A percentile compares a stretch with the other conserved stretches of the same genome.
Evolutionary conservation across 2,797 vertebrate species (phyloP).

Genomic region (Apogon hyalosoma): DNA sequence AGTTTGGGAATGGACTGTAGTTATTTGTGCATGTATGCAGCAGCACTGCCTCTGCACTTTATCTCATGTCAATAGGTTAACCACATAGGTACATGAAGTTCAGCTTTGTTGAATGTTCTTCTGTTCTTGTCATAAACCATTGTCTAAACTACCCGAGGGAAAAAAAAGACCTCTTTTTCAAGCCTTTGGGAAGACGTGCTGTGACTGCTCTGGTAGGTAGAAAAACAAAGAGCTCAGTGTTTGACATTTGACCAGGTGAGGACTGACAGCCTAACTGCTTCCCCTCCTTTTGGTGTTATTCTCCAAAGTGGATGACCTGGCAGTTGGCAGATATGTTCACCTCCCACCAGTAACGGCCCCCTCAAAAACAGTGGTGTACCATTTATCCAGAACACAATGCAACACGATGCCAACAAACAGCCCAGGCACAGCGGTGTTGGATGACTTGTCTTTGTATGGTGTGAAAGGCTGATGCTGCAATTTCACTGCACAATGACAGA

Average conservation of each 20-base stretch:
- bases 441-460: slow-evolving; percentile 74
- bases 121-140: slow-evolving; percentile 19
- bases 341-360: slow-evolving; percentile 22
- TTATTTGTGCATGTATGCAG: slow-evolving; percentile 14
- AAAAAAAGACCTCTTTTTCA: slow-evolving; percentile 46
- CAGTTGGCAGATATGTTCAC: slow-evolving; percentile 54
- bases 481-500: slow-evolving; percentile 66
- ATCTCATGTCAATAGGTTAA: slow-evolving; percentile 40
- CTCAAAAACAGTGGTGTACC: slow-evolving; percentile 46
- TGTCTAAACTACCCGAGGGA: slow-evolving; percentile 22
- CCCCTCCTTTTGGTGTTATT: slow-evolving; percentile 23
- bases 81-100: slow-evolving; percentile 18
- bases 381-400: slow-evolving; percentile 68
- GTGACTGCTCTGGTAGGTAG: slow-evolving; percentile 39
- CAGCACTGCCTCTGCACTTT: slow-evolving; percentile 18
- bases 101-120: slow-evolving; percentile 27
- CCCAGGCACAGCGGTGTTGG: slow-evolving; percentile 66
- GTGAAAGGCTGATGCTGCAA: slow-evolving; percentile 74
- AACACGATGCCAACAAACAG: slow-evolving; percentile 61
- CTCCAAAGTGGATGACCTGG: slow-evolving; percentile 41
- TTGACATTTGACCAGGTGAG: slow-evolving; percentile 45
- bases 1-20: background rate
- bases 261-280: slow-evolving; percentile 23
- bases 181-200: slow-evolving; percentile 16
- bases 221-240: slow-evolving; percentile 66